A percentile compares a stretch with the other conserved stretches of the same genome.
Conservation (phyloP, 2,888 invertebrate species). For the Iphiclides podalirius region DNA sequence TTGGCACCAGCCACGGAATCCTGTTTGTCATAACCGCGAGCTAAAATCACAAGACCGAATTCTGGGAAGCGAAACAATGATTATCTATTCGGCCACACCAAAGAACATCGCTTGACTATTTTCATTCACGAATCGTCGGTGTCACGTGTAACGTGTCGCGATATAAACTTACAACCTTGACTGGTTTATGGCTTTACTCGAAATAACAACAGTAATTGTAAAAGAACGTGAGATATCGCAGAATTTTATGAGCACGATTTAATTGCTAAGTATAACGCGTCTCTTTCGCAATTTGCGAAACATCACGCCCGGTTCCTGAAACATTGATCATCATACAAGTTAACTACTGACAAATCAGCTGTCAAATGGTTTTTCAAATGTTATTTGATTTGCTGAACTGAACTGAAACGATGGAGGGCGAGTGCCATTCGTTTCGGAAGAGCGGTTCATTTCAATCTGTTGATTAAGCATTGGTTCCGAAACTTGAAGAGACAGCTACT, state of each 20-base stretch:
- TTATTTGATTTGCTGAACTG: too few species aligned
- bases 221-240: slow-evolving; percentile 1
- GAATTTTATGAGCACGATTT: not conserved
- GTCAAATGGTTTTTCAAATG: too few species aligned
- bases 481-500: too few species aligned
- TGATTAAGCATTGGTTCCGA: too few species aligned
- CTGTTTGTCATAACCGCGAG: not conserved
- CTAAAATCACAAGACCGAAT: slow-evolving; percentile 12
- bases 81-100: slow-evolving; percentile 9
- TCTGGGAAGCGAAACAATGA: slow-evolving; percentile 7
- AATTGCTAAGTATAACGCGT: not conserved
- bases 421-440: too few species aligned
- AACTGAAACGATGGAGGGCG: too few species aligned
- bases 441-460: too few species aligned
- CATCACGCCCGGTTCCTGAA: too few species aligned
- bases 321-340: too few species aligned
- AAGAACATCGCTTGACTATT: slow-evolving; percentile 5
- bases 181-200: slow-evolving; percentile 11
- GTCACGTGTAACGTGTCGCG: slow-evolving; percentile 8
- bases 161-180: slow-evolving; percentile 15
- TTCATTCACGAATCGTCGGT: slow-evolving; percentile 19
- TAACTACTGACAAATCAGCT: too few species aligned
- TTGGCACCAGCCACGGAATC: slow-evolving; percentile 4
- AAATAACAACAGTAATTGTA: slow-evolving; percentile 1
- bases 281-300: not conserved